Evolutionary conservation across 53 echinoderm and acorn worm genomes (phyloP).

Genomic region (Zoroaster sp.): DNA sequence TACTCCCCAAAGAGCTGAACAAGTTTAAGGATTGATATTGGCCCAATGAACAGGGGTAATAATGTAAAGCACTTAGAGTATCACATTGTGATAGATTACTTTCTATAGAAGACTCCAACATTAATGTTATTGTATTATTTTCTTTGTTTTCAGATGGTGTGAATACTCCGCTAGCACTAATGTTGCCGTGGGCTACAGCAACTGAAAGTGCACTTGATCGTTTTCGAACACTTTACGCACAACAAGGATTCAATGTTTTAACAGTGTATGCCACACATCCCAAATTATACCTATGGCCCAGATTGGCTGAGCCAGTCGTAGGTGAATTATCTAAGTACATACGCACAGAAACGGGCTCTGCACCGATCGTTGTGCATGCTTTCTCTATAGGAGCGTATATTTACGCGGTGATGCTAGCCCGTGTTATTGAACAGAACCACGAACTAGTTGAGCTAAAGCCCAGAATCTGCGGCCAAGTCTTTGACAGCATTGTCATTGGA

Average conservation of each 20-base stretch:
- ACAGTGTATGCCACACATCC: constrained; percentile 54
- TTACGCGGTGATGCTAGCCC: constrained; percentile 55
- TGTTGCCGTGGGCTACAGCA: constrained; percentile 82
- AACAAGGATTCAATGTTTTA: constrained; percentile 79
- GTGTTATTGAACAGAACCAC: constrained; percentile 11
- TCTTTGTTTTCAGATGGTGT: constrained; percentile 42
- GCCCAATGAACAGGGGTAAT: too few species aligned
- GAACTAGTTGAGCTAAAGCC: constrained; percentile 28
- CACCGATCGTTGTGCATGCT: constrained; percentile 74
- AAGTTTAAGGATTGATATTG: too few species aligned
- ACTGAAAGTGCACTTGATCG: constrained; percentile 52
- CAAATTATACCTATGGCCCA: constrained; percentile 75
- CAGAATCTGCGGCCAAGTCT: constrained; percentile 76
- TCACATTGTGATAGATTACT: too few species aligned
- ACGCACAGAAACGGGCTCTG: constrained; percentile 23
- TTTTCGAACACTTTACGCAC: constrained; percentile 72
- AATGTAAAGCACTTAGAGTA: too few species aligned
- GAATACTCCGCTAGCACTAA: constrained; percentile 60
- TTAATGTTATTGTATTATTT: too few species aligned
- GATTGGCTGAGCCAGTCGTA: constrained; percentile 45
- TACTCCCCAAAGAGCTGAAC: too few species aligned
- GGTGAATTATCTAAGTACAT: constrained; percentile 60
- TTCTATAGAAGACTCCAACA: too few species aligned
- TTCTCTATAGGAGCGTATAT: constrained; percentile 84
- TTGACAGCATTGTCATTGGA: constrained; percentile 83